phyloP scores from a whole-genome alignment of 2,113 vertebrate species.

The Sorex fumeus region DNA sequence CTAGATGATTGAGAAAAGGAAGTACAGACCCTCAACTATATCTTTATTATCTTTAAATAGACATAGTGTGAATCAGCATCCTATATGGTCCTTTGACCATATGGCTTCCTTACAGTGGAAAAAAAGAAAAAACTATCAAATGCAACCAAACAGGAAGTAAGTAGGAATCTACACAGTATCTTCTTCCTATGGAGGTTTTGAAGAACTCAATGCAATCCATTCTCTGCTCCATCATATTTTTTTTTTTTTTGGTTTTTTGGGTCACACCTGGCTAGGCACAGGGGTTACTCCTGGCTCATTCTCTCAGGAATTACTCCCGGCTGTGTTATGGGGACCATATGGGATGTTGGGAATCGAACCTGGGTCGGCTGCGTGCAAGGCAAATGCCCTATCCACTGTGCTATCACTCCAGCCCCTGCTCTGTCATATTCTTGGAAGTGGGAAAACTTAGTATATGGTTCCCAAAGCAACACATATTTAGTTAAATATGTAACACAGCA shows the following conservation, averaged over 20 bases:
- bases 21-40: background rate
- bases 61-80: background rate
- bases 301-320: too few species aligned
- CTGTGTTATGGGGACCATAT: too few species aligned
- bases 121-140: background rate
- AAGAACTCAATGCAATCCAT: background rate
- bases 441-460: background rate
- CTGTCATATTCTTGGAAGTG: background rate
- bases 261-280: too few species aligned
- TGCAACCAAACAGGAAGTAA: background rate
- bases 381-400: too few species aligned
- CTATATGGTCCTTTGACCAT: too few species aligned
- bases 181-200: background rate
- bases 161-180: background rate
- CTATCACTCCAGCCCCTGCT: too few species aligned
- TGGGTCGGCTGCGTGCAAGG: too few species aligned
- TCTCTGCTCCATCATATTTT: background rate
- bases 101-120: background rate
- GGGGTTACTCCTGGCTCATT: too few species aligned
- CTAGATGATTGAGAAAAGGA: background rate
- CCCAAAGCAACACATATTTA: slow-evolving; percentile 1
- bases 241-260: too few species aligned
- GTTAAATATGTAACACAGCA: background rate
- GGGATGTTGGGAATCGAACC: too few species aligned
- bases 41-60: background rate